Evolutionary conservation across 2,888 invertebrate species (phyloP).

Genomic region (Hyposoter dolosus): DNA sequence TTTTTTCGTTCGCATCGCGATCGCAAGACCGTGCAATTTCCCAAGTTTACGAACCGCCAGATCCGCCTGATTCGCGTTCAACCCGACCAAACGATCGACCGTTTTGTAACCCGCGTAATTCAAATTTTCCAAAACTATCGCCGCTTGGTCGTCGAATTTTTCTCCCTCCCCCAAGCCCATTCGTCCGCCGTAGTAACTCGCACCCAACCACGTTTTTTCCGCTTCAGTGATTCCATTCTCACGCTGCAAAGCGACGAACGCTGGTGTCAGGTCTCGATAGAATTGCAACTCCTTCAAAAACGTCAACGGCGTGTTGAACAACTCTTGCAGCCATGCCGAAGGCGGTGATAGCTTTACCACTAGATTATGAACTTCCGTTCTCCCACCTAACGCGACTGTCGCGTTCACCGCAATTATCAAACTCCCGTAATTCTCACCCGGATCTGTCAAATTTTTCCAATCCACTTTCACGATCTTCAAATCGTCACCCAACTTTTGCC

Average conservation of each 20-base stretch:
- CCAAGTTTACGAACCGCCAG: slow-evolving; percentile 79
- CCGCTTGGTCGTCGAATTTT: slow-evolving; percentile 79
- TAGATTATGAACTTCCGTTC: slow-evolving; percentile 74
- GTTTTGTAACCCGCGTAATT: slow-evolving; percentile 77
- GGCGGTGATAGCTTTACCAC: slow-evolving; percentile 82
- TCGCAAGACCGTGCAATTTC: slow-evolving; percentile 79
- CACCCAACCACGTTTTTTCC: slow-evolving; percentile 76
- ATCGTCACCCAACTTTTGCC: slow-evolving; percentile 73
- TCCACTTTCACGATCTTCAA: slow-evolving; percentile 74
- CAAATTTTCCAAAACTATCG: slow-evolving; percentile 81
- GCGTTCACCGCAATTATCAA: slow-evolving; percentile 79
- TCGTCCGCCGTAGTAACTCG: slow-evolving; percentile 80
- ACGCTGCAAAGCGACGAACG: slow-evolving; percentile 74
- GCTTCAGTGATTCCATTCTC: slow-evolving; percentile 75
- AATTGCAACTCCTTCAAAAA: slow-evolving; percentile 82
- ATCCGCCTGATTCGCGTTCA: slow-evolving; percentile 77
- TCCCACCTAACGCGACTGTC: slow-evolving; percentile 69
- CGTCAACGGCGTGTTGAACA: slow-evolving; percentile 81
- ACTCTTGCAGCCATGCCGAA: slow-evolving; percentile 78
- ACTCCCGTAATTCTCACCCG: slow-evolving; percentile 83
- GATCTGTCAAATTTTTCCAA: slow-evolving; percentile 82
- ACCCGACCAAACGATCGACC: slow-evolving; percentile 78
- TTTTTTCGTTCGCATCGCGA: slow-evolving; percentile 78
- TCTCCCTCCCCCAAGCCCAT: slow-evolving; percentile 75
- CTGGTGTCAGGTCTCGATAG: slow-evolving; percentile 78